A percentile compares a stretch with the other conserved stretches of the same genome.
Evolutionary conservation across 2,888 invertebrate genomes (phyloP).

Genomic region (Carabus problematicus): DNA sequence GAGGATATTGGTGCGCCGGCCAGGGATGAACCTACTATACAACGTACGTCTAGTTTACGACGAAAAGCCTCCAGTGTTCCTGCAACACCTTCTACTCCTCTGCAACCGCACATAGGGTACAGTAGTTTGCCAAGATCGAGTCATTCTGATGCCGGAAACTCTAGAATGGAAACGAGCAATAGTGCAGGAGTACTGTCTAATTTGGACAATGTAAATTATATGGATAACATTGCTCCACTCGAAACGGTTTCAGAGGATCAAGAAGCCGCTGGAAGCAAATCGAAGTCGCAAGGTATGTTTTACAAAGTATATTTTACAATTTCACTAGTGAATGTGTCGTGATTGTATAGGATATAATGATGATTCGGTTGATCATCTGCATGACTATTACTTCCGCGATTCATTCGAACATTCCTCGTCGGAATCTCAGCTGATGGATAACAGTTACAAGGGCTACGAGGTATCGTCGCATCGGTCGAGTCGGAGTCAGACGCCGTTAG

Average conservation of each 20-base stretch:
- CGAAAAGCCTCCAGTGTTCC: conserved; percentile 88
- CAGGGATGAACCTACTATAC: conserved; percentile 64
- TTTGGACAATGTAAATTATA: conserved; percentile 54
- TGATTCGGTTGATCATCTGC: conserved; percentile 61
- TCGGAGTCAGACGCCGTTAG: conserved; percentile 61
- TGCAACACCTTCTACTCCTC: conserved; percentile 85
- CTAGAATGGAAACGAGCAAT: conserved; percentile 57
- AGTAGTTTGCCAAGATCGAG: conserved; percentile 86
- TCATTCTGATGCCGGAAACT: conserved; percentile 70
- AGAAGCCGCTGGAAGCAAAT: conserved; percentile 59
- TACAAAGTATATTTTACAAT: no score
- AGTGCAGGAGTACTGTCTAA: conserved; percentile 56
- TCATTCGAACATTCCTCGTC: conserved; percentile 82
- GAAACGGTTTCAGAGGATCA: conserved; percentile 77
- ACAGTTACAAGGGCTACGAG: conserved; percentile 56
- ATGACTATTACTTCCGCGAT: conserved; percentile 77
- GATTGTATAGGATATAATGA: conserved; percentile 54
- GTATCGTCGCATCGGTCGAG: conserved; percentile 61
- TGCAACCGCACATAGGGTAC: conserved; percentile 79
- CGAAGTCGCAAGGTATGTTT: conserved; percentile 55
- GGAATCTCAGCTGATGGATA: conserved; percentile 72
- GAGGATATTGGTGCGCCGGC: conserved; percentile 77
- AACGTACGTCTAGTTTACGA: conserved; percentile 64
- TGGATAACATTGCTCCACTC: conserved; percentile 61
- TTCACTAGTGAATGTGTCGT: no score